phyloP scores from a whole-genome alignment of 1,140 invertebrate genomes.

The Camponotus vicinus region DNA sequence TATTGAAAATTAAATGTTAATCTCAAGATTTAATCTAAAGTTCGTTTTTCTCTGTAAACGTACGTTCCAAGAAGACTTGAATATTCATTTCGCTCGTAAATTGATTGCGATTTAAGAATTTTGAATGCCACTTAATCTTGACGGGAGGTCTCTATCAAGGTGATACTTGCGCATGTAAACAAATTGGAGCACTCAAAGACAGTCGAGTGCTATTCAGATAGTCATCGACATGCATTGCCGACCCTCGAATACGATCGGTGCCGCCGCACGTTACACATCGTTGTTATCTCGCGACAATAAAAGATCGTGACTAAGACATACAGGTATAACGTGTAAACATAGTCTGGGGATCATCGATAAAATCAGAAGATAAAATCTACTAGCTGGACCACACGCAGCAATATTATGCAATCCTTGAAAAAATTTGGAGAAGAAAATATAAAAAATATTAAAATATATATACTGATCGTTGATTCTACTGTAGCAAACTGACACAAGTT shows the following conservation, averaged over 20 bases:
- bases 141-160: slow-evolving; percentile 68
- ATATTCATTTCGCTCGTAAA: neutral
- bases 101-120: slow-evolving; percentile 59
- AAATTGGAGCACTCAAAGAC: slow-evolving; percentile 76
- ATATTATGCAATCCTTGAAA: neutral
- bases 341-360: slow-evolving; percentile 60
- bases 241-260: slow-evolving; percentile 43
- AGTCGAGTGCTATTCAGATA: slow-evolving; percentile 75
- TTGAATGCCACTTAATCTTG: slow-evolving; percentile 70
- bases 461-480: neutral
- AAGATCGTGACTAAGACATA: slow-evolving; percentile 62
- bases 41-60: neutral
- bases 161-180: slow-evolving; percentile 62
- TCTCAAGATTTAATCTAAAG: neutral
- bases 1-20: neutral
- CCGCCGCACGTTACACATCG: slow-evolving; percentile 30
- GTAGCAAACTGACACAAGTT: no score
- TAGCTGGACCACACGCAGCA: neutral
- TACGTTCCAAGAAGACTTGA: neutral
- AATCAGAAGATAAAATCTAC: slow-evolving; percentile 19
- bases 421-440: neutral
- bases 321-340: slow-evolving; percentile 70
- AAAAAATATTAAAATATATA: neutral
- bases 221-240: slow-evolving; percentile 69
- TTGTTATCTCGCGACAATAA: slow-evolving; percentile 65